Conservation (phyloP, 2,888 invertebrate species). For the Sicus ferrugineus region DNA sequence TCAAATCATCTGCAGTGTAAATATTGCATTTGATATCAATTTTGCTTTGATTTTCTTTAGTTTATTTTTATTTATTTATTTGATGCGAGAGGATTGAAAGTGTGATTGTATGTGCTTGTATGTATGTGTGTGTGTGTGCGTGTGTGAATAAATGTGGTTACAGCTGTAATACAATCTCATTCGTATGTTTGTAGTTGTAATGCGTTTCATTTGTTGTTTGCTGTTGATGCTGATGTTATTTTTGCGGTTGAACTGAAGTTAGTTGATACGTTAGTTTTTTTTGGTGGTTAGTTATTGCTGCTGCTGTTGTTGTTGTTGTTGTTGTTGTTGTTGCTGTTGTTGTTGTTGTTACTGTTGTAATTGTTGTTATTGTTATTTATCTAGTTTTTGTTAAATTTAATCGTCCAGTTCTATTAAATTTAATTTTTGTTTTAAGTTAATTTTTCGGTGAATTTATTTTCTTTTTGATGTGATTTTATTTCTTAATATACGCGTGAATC, state of each 20-base stretch:
- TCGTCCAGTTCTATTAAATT: not conserved
- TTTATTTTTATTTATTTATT: not conserved
- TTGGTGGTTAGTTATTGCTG: too few species aligned
- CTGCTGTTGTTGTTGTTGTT: too few species aligned
- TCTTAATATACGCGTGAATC: not conserved
- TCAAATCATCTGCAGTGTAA: not conserved
- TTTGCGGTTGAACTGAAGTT: not conserved
- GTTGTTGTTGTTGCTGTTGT: not conserved
- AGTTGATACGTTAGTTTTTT: not conserved
- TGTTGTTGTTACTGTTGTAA: not conserved
- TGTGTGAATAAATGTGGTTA: constrained; percentile 9
- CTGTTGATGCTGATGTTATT: not conserved
- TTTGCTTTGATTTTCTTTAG: not conserved
- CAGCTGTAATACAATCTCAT: constrained; percentile 22
- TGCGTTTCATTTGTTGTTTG: not conserved
- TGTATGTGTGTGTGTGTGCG: not conserved
- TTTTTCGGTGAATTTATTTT: not conserved
- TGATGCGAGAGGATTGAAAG: not conserved
- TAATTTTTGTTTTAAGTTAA: not conserved
- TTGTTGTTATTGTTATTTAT: not conserved
- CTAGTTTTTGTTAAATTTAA: not conserved
- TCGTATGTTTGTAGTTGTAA: not conserved
- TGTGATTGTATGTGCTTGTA: not conserved
- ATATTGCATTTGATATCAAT: not conserved
- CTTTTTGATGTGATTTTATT: not conserved